Percentiles rank a stretch among this genome's conserved stretches.
These are phyloP conservation scores for Plemyria rubiginata DNA, from an alignment of 2,888 invertebrate genomes.

Conservation along the genomic window DNA sequence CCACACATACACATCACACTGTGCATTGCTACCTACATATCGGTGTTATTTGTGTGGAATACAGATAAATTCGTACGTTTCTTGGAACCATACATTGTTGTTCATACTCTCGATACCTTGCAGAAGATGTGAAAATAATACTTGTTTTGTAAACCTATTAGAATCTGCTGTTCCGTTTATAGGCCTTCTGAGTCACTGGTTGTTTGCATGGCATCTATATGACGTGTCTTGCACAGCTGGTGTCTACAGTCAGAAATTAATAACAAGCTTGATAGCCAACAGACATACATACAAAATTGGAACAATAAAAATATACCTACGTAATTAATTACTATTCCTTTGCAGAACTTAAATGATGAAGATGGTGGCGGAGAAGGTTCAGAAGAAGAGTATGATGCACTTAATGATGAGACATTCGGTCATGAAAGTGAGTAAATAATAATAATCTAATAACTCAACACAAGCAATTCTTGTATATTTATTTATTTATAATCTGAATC, in stretches of 20 bases:
- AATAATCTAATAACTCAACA: too few species aligned
- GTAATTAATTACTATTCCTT: constrained; percentile 42
- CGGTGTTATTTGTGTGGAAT: constrained; percentile 50
- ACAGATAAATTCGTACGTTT: constrained; percentile 40
- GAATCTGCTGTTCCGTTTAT: background rate
- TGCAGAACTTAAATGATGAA: constrained; percentile 85
- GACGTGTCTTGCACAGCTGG: constrained; percentile 17
- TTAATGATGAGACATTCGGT: constrained; percentile 97
- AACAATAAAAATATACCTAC: too few species aligned
- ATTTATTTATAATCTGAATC: too few species aligned
- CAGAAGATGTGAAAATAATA: background rate
- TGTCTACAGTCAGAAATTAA: background rate
- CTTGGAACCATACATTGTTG: constrained; percentile 24
- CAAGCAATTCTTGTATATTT: too few species aligned
- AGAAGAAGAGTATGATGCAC: constrained; percentile 95
- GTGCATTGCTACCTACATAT: constrained; percentile 40
- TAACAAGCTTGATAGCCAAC: background rate
- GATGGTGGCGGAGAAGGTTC: constrained; percentile 87
- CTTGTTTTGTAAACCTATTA: constrained; percentile 1
- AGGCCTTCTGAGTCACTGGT: constrained; percentile 23
- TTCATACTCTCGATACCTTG: background rate
- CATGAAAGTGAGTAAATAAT: constrained; percentile 84
- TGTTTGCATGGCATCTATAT: constrained; percentile 19
- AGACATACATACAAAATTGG: background rate
- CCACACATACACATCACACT: constrained; percentile 18